phyloP scores from a whole-genome alignment of 1,140 invertebrate species.

The Heliconius nattereri region DNA sequence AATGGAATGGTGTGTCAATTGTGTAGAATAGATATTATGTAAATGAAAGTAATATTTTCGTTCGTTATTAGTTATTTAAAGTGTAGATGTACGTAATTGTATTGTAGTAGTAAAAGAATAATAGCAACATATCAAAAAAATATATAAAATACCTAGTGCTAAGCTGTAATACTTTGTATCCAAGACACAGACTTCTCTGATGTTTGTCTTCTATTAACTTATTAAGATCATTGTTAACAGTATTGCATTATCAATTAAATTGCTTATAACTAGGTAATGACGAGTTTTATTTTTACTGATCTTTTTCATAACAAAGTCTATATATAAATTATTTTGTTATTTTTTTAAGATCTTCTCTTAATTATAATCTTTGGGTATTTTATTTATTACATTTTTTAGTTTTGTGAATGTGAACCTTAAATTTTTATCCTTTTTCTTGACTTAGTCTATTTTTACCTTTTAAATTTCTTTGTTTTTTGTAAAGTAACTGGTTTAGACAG shows the following conservation, averaged over 20 bases:
- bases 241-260: background rate
- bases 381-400: too few species aligned
- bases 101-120: background rate
- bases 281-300: constrained; percentile 11
- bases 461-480: too few species aligned
- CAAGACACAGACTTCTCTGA: background rate
- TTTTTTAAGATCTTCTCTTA: background rate
- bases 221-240: background rate
- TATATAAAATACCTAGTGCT: background rate
- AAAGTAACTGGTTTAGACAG: too few species aligned
- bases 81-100: background rate
- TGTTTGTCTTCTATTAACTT: background rate
- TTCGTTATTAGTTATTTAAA: constrained; percentile 14
- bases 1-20: background rate
- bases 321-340: background rate
- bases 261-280: background rate
- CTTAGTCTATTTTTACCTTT: too few species aligned
- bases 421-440: too few species aligned
- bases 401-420: too few species aligned
- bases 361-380: too few species aligned
- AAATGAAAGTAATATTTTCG: background rate
- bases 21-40: background rate
- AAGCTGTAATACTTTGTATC: background rate
- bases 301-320: constrained; percentile 3
- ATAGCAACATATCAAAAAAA: background rate